Base-by-base conservation (phyloP, 1,140 invertebrate genomes). In the Temnothorax curvispinosus region DNA sequence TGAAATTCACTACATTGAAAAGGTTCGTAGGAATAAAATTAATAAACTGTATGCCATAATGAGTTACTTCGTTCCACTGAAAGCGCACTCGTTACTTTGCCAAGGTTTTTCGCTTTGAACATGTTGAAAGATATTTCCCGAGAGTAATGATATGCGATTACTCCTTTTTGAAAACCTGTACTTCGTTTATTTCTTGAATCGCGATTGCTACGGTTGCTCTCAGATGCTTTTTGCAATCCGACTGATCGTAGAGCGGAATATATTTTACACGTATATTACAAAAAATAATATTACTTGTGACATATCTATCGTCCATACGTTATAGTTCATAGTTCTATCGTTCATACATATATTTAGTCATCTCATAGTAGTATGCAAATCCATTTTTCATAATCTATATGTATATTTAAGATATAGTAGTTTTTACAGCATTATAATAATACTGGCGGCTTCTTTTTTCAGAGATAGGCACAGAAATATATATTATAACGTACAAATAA, bases 61-160 rank as follows among this genome's bases (percentile, higher is more conserved):
- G 80, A 84, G 72, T 85, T 78, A 85, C 74, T 85, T 80, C 58
- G 75, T 85, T 65, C 77, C 60, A 13, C 32, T 85, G 32, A 67
- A 77, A 85, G 74, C 13, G 56, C 21, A 54, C 75, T 67, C 82
- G 62, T 78, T 85, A 44, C 60, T 85, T 85, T 80, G 11, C 47
- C 32, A 77, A 52, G 82, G 62, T 65, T 85, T 85, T 85, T 67
- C 47, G 58, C 82, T 85, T 85, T 85, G 74, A 85, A 77, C 72
- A 41, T 9, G 13, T 21, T 38, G 2, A 38, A 3, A 38, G 38
- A 38, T 38, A 6, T 38, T 38, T 38, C 0, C 3, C 38, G 6
- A 3, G 38, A 38, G 38, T 38, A 38, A 38, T 38, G 32, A 47
- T 21, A 77, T 78, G 38, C 6, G 38, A 38, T 38, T 38, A 38